phyloP scores from a whole-genome alignment of 1,140 invertebrate genomes.

The Dryas iulia region DNA sequence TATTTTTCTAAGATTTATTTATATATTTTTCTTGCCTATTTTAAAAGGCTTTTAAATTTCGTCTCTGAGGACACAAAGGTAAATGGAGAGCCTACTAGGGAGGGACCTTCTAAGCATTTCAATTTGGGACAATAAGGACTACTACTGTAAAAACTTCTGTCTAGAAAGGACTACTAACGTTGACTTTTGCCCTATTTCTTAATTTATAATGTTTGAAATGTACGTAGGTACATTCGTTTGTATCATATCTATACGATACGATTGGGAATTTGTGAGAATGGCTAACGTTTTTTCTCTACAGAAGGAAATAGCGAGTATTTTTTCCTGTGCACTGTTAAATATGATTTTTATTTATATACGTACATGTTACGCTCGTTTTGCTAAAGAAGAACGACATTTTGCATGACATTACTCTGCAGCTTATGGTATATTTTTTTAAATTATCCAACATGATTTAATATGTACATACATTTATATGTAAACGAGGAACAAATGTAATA shows the following conservation, averaged over 20 bases:
- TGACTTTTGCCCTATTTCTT: constrained; percentile 13
- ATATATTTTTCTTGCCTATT: background rate
- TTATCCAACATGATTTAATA: no score
- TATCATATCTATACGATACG: background rate
- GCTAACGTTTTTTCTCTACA: background rate
- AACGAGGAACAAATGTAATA: no score
- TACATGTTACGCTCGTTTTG: no score
- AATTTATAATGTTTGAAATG: background rate
- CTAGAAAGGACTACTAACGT: background rate
- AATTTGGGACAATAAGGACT: constrained; percentile 45
- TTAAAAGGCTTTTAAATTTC: background rate
- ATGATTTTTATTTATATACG: no score
- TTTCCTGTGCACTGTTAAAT: no score
- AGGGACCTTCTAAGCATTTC: constrained; percentile 38
- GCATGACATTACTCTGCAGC: no score
- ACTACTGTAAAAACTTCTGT: constrained; percentile 16
- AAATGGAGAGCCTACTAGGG: constrained; percentile 2
- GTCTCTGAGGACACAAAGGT: background rate
- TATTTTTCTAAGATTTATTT: background rate
- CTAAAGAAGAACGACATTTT: background rate
- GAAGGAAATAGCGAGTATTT: background rate
- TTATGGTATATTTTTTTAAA: no score
- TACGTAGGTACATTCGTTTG: background rate
- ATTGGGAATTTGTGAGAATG: no score
- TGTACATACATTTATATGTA: no score